These are phyloP conservation scores for Phalangium opilio DNA, from an alignment of 2,888 invertebrate species.

Conservation along the genomic window DNA sequence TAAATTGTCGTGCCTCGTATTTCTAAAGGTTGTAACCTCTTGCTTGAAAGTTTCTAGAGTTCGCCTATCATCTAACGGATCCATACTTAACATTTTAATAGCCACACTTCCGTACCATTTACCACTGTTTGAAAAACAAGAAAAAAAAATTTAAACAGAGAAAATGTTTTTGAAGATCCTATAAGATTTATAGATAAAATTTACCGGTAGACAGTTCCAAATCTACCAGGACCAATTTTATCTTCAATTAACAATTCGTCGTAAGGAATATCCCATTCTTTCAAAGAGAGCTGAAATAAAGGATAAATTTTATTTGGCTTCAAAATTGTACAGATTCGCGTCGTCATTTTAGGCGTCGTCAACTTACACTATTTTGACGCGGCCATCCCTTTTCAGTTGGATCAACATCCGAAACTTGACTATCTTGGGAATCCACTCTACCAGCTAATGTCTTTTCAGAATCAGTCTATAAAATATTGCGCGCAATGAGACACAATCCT, in stretches of 20 bases:
- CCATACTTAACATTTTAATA: conserved; percentile 85
- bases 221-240: conserved; percentile 75
- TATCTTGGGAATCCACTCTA: conserved; percentile 66
- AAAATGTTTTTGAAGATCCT: conserved; percentile 1
- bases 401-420: conserved; percentile 48
- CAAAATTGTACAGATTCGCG: not conserved
- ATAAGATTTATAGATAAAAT: not conserved
- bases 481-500: not conserved
- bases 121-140: conserved; percentile 41
- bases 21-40: conserved; percentile 87
- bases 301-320: conserved; percentile 5
- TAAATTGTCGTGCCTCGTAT: conserved; percentile 95
- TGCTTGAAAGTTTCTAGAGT: conserved; percentile 86
- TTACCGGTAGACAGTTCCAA: conserved; percentile 68
- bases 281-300: conserved; percentile 55
- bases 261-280: conserved; percentile 98
- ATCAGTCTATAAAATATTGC: conserved; percentile 35
- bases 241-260: conserved; percentile 77
- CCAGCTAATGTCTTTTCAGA: conserved; percentile 61
- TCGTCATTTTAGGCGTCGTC: not conserved
- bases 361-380: conserved; percentile 36
- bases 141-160: conserved; percentile 3
- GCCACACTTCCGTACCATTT: conserved; percentile 98
- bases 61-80: conserved; percentile 63
- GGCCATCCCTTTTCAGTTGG: conserved; percentile 29